A percentile compares a stretch with the other conserved stretches of the same genome.
phyloP scores from a whole-genome alignment of 2,888 invertebrate genomes.

The Tenthredo mesomela region DNA sequence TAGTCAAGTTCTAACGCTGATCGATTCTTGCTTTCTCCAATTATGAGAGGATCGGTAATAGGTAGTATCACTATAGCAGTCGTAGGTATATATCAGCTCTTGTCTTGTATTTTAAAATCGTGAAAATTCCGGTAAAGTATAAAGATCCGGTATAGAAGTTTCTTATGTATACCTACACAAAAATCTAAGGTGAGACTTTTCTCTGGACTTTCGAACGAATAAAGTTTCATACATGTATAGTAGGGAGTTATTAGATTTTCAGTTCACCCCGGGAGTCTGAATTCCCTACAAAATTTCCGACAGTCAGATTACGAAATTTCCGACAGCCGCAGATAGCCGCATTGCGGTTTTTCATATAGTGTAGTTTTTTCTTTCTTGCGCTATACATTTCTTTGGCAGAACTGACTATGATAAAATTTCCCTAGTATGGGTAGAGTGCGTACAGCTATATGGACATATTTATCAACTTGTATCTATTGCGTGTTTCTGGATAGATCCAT shows the following conservation, averaged over 20 bases:
- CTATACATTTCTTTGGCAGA: background rate
- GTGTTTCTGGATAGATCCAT: no score
- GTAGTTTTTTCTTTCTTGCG: background rate
- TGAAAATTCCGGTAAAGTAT: background rate
- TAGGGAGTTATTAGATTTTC: constrained; percentile 27
- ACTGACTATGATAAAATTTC: background rate
- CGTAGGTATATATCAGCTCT: background rate
- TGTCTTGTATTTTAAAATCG: no score
- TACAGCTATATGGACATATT: background rate
- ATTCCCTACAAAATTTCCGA: constrained; percentile 6
- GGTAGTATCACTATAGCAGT: no score
- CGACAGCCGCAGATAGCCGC: constrained; percentile 26
- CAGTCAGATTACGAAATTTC: constrained; percentile 3
- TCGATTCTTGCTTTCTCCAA: background rate
- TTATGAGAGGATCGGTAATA: background rate
- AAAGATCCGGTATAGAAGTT: background rate
- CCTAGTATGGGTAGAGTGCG: background rate
- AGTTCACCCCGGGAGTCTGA: background rate
- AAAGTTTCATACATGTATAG: constrained; percentile 1
- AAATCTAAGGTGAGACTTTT: background rate
- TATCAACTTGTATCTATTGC: background rate
- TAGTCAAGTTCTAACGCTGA: background rate
- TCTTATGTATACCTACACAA: no score
- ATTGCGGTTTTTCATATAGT: constrained; percentile 15
- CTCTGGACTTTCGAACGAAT: background rate